Base-by-base conservation (phyloP, 2,113 vertebrate genomes). In the Ammodytes dubius region DNA sequence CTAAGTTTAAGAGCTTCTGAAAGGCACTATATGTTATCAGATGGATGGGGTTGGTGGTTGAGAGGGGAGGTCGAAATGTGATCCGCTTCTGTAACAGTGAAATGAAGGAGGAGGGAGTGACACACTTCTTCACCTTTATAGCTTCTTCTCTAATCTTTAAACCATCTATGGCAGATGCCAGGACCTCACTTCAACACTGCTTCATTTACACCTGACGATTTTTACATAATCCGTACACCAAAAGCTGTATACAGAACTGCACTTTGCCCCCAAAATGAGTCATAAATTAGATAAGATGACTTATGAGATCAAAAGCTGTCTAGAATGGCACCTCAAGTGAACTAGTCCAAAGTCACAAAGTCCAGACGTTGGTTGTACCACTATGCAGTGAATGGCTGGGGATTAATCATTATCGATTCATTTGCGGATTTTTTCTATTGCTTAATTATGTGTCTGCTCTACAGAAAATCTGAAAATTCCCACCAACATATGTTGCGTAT, bases 1-100 rank as follows among this genome's bases (percentile, higher is more conserved):
- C 15, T 8, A 89, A 56, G 71, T 93, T 94, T 91, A 91, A 89
- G 77, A 83, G 91, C 83, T 88, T 78, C 86, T 82, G 80, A 91
- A 79, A 83, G 83, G 68, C 65, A 12, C 82, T 84, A 61, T 84
- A 87, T 61, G 68, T 91, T 94, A 91, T 94, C 91, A 92, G 88
- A 93, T 92, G 61, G 77, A 88, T 59, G 73, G 70, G 5, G 67
- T 27, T 27, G 75, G 77, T 87, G 85, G 82, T 87, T 64, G 87
- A 75, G 74, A 61, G 52, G 75, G 65, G 43, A 67, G 75, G 58
- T 60, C 11, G 71, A 88, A 90, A 91, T 75, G 61, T 6, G 84
- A 89, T 82, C 54, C 37, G 77, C 53, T 77, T 88, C 59, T 81
- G 40, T 64, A 75, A 81, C 6, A 39, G 42, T 79, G 72, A 87